Percentiles rank a stretch among this genome's conserved stretches.
These are phyloP conservation scores for Papilio protenor DNA, from an alignment of 2,888 invertebrate genomes.

Conservation along the genomic window DNA sequence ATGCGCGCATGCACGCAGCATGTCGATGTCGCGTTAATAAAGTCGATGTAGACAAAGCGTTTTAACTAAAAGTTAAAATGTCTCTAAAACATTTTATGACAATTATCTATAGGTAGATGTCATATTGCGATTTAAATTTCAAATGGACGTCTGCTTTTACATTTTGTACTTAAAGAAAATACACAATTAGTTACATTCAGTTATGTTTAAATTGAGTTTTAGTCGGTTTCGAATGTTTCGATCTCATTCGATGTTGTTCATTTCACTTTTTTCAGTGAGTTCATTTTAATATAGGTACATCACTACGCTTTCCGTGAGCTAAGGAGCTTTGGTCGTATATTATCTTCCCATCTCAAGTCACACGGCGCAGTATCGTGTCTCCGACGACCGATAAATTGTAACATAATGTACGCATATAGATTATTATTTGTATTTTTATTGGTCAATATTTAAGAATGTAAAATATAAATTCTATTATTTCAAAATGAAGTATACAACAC, in stretches of 20 bases:
- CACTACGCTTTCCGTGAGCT: conserved; percentile 34
- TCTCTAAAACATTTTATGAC: background rate
- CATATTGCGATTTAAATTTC: background rate
- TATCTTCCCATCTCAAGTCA: conserved; percentile 55
- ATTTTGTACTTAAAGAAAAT: background rate
- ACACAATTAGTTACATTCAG: background rate
- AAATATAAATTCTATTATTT: background rate
- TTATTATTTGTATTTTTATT: background rate
- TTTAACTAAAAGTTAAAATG: background rate
- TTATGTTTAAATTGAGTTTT: background rate
- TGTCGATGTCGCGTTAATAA: background rate
- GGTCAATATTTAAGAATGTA: background rate
- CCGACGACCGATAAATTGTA: conserved; percentile 43
- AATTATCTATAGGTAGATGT: background rate
- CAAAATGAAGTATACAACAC: no score
- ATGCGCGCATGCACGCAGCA: conserved; percentile 18
- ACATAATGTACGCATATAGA: conserved; percentile 8
- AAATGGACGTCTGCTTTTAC: background rate
- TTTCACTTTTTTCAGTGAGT: background rate
- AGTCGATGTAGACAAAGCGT: background rate
- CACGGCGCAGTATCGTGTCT: conserved; percentile 43
- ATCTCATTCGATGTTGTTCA: background rate
- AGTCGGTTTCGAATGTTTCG: background rate
- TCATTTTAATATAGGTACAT: conserved; percentile 14
- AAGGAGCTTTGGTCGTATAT: conserved; percentile 57